Evolutionary conservation across 2,113 vertebrate genomes (phyloP), one percentile per base, ranked within the genome.

Genomic region (Myocastor coypus): DNA sequence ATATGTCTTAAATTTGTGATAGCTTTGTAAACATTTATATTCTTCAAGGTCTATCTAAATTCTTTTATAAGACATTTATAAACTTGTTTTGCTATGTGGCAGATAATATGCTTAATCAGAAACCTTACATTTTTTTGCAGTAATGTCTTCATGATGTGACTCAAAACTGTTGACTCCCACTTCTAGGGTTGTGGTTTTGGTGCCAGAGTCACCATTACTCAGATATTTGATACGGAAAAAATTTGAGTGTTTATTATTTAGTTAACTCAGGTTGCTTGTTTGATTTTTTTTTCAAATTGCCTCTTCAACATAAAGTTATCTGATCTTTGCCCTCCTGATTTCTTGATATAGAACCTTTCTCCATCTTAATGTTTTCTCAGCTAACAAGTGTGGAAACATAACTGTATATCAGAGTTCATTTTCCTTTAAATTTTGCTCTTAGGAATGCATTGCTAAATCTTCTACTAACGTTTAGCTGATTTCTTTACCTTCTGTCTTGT

Each of bases 231-330:
- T 17, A 86, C 37, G 32, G 80, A 93, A 89, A 80, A 91, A n/a
- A 42, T 64, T 86, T 96, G 66, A 20, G 28, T 6, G 17, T 57
- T 86, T 37, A 13, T 91, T 90, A 71, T 83, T 88, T 94, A 73
- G 71, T 83, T 94, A 89, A 97, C 12, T 87, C 75, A 92, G n/a
- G 13, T 55, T 92, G 63, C 42, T 24, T n/a, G 28, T 52, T 75
- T 66, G 42, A n/a, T 81, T 24, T 57, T 82, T 96, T 82, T 96
- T 95, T 88, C 75, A 97, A 87, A 85, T 26, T 28, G 78, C 46
- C 5, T 81, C 32, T 68, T 94, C 59, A 77, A 28, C 34, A 69
- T 30, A 78, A 64, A 34, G 42, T 81, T 81, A 84, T 73, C n/a
- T 46, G 42, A 84, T 68, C 14, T 83, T 77, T 90, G 32, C 24